Percentiles rank a stretch among this genome's conserved stretches.
Evolutionary conservation across 1,140 invertebrate genomes (phyloP).

Genomic region (Prorops nasuta): DNA sequence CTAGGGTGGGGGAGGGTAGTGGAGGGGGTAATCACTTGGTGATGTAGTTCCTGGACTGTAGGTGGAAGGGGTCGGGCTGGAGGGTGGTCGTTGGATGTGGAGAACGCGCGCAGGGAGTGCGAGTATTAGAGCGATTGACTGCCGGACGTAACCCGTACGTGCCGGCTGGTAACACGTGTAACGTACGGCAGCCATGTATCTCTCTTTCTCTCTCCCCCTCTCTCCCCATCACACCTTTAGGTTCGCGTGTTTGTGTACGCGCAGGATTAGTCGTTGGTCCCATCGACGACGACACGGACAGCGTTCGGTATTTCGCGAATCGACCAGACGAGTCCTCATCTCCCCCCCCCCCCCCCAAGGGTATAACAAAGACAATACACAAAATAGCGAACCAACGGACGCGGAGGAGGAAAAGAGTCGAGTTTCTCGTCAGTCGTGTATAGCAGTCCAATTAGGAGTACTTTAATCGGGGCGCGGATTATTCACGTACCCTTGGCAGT

Average conservation of each 20-base stretch:
- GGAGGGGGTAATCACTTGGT: constrained; percentile 51
- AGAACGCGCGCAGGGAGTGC: constrained; percentile 28
- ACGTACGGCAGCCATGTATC: constrained; percentile 45
- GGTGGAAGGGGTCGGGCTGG: background rate
- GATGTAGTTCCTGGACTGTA: constrained; percentile 46
- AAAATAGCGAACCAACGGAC: too few species aligned
- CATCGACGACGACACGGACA: too few species aligned
- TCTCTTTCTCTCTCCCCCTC: constrained; percentile 7
- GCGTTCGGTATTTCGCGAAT: too few species aligned
- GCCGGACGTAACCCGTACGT: constrained; percentile 54
- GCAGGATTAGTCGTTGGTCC: too few species aligned
- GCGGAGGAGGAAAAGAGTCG: too few species aligned
- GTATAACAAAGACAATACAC: too few species aligned
- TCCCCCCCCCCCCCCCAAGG: too few species aligned
- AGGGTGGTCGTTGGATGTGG: constrained; percentile 11
- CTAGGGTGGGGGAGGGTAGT: constrained; percentile 28
- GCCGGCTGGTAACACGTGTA: constrained; percentile 54
- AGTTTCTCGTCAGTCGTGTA: too few species aligned
- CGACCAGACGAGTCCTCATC: too few species aligned
- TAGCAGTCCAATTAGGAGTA: constrained; percentile 41
- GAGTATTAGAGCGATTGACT: constrained; percentile 57
- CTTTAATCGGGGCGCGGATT: constrained; percentile 34
- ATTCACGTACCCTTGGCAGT: constrained; percentile 27
- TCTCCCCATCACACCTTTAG: constrained; percentile 18
- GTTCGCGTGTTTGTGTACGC: background rate